These are phyloP conservation scores for Smutsia gigantea DNA, from an alignment of 2,797 vertebrate genomes.

Conservation along the genomic window DNA sequence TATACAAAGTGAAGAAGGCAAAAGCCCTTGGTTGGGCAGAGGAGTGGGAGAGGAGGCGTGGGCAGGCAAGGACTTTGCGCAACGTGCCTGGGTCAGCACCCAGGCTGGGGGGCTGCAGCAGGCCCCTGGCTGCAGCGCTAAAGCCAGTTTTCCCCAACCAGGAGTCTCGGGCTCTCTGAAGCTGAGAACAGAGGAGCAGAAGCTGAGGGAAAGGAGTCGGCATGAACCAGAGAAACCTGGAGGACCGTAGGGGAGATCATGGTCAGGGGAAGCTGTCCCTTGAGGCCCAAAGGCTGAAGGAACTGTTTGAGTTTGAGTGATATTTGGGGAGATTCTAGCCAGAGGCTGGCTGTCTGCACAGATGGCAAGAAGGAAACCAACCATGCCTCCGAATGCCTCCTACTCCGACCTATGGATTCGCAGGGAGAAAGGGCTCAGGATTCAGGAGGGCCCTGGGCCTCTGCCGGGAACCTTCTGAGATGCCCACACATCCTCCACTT, in stretches of 20 bases:
- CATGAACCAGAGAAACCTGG: neutral
- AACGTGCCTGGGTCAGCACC: neutral
- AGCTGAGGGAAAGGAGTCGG: neutral
- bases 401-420: neutral
- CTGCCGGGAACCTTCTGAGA: conserved; percentile 44
- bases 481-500: conserved; percentile 82
- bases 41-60: neutral
- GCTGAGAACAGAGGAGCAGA: fast-evolving
- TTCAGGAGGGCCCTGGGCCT: neutral
- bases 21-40: neutral
- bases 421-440: neutral
- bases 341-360: fast-evolving
- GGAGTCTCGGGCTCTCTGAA: neutral
- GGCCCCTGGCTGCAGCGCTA: neutral
- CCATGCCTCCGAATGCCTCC: neutral
- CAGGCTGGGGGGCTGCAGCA: neutral
- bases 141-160: neutral
- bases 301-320: neutral
- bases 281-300: neutral
- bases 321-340: conserved; percentile 33
- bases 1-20: neutral
- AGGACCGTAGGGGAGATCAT: neutral
- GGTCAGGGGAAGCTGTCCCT: neutral
- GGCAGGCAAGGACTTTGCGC: neutral
- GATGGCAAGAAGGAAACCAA: neutral